Evolutionary conservation across 2,888 invertebrate species (phyloP), one percentile per base, ranked within the genome.

Genomic region (Hirudinaria manillensis): DNA sequence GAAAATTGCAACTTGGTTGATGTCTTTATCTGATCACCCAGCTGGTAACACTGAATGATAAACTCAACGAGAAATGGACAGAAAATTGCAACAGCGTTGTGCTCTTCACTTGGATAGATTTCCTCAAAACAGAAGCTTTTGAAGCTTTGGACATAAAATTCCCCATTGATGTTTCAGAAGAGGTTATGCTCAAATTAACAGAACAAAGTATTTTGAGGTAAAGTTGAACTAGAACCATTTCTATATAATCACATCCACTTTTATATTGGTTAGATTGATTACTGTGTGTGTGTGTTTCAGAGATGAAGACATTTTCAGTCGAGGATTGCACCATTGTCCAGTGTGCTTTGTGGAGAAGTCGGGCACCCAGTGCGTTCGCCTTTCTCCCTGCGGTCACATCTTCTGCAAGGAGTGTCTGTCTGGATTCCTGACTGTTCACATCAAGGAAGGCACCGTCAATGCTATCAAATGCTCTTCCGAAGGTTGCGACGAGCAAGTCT

Each of bases 381-480:
- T 90, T 80, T 81, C 83, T 51, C 86, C 85, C 1, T 90, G 90
- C 82, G 81, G 83, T 29, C 90, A 90, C 81, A 86, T 88, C 19
- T 89, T 88, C 83, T 90, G 90, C 81, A 87, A 86, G 75, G 86
- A 87, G 7, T 90, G 90, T 81, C 86, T 89, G 79, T 81, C 80
- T n/a, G 83, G 84, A 3, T 89, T 88, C 80, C 87, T 89, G 78
- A 86, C 85, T 77, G 85, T 88, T 10, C 87, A 87, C 81, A 89
- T 90, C 51, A 84, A 83, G n/a, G 89, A 89, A 27, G 89, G 89
- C 6, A 82, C 81, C 77, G 84, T 86, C 6, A 80, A 81, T 70
- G 80, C 79, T 6, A 77, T 86, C 76, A 81, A 79, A 67, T 89
- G 89, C 80, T 89, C 89, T 0, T 86, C 87, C 76, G 86, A 87